Base-by-base conservation (phyloP, 2,113 vertebrate species). In the Sapajus apella region DNA sequence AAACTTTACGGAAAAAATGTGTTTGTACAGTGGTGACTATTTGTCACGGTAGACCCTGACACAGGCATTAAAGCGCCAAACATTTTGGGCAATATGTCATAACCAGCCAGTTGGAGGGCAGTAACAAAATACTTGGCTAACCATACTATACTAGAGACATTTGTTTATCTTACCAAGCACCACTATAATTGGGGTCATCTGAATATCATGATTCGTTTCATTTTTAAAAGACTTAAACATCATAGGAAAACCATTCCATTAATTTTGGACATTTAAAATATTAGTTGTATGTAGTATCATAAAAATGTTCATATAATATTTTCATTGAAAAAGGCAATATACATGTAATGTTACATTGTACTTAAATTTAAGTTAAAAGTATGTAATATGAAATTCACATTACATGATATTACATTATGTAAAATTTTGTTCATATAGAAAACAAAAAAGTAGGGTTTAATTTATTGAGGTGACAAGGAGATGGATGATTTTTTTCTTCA, bases 1-100 rank as follows among this genome's bases (percentile, higher is more conserved):
- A 4, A 96, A 96, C 96, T 96, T 97, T 96, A 98, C 96, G 97
- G 97, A 98, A 98, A 97, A 97, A 98, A 95, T 98, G 98, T 99
- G 98, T 99, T 99, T 99, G 96, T 98, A 98, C 99, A 99, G 98
- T 98, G 98, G 98, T 99, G 98, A 98, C 98, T 98, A 97, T 99
- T 98, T 98, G 97, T 99, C 99, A 99, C 68, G n/a, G 97, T 80
- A 97, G 96, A 84, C 47, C 79, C 92, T 98, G 98, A 99, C 98
- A 98, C 50, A 91, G 95, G 97, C 97, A 98, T 98, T 97, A 98
- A 97, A 98, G 97, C 96, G 98, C 98, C 97, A 98, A 98, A 98
- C 97, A 98, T 98, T 98, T 98, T 97, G 97, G 96, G 97, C 91
- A 98, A 91, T 98, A 98, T 97, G 97, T 98, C 98, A 98, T 98